These are phyloP conservation scores for Blastomussa wellsi DNA, from an alignment of 92 coral and sea anemone genomes.

Conservation along the genomic window DNA sequence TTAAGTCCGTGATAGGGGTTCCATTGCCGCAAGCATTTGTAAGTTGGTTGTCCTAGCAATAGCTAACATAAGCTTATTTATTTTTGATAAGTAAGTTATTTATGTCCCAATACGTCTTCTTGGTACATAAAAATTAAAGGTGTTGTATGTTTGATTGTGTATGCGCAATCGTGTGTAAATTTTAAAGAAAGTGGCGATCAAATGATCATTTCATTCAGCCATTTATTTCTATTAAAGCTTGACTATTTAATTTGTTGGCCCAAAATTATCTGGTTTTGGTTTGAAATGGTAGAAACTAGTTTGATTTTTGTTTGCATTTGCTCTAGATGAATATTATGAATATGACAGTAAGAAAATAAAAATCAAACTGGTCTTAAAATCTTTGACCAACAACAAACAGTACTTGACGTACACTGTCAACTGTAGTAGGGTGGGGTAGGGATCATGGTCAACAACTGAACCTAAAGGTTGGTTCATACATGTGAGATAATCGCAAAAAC, in stretches of 20 bases:
- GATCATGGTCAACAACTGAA: not conserved
- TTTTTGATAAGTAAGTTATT: not conserved
- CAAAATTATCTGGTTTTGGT: not conserved
- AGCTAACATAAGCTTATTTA: not conserved
- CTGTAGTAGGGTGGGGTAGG: too few species aligned
- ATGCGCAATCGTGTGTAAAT: too few species aligned
- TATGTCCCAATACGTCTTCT: not conserved
- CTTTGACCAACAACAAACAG: not conserved
- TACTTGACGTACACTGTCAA: too few species aligned
- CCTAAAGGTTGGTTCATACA: too few species aligned
- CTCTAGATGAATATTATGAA: not conserved
- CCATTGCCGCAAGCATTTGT: slow-evolving; percentile 75
- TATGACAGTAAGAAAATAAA: not conserved
- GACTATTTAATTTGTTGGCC: too few species aligned
- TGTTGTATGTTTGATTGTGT: not conserved
- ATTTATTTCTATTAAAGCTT: too few species aligned
- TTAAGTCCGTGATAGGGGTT: slow-evolving; percentile 85
- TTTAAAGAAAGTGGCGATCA: not conserved
- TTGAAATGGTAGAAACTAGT: not conserved
- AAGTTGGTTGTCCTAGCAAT: slow-evolving; percentile 9
- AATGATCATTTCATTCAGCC: not conserved
- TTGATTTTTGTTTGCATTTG: not conserved
- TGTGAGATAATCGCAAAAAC: too few species aligned
- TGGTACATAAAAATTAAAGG: not conserved
- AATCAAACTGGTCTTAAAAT: not conserved